These are phyloP conservation scores for Icerya purchasi DNA, from an alignment of 2,888 invertebrate genomes.

Conservation along the genomic window DNA sequence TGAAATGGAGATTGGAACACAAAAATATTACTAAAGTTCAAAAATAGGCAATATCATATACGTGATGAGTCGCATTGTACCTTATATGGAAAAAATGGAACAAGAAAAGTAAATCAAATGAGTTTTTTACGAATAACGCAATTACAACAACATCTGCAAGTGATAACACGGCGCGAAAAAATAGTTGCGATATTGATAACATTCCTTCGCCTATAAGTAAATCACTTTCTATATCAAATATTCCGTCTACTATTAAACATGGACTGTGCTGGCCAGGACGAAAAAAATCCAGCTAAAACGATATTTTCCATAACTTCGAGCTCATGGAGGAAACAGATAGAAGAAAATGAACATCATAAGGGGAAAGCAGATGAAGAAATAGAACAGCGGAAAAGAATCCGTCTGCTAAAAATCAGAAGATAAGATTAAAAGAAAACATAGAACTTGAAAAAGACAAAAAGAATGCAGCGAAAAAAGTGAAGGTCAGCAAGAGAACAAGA, in stretches of 20 bases:
- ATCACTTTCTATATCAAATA: not conserved
- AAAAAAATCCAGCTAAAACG: not conserved
- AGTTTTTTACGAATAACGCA: not conserved
- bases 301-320: not conserved
- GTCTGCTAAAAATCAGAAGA: not conserved
- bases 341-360: not conserved
- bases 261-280: not conserved
- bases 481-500: no score
- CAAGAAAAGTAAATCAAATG: not conserved
- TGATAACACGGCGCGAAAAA: not conserved
- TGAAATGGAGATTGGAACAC: constrained; percentile 2
- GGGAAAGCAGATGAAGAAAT: not conserved
- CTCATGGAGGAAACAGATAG: not conserved
- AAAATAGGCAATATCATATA: not conserved
- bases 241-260: constrained; percentile 1
- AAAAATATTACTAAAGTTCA: no score
- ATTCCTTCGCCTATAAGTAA: not conserved
- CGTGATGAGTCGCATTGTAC: not conserved
- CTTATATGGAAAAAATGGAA: not conserved
- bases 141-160: not conserved
- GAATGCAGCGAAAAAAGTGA: no score
- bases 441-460: no score
- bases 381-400: constrained; percentile 1
- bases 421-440: no score
- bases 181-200: not conserved